Percentiles rank a stretch among this genome's conserved stretches.
Evolutionary conservation across 2,113 vertebrate species (phyloP).

Genomic region (Strigops habroptila): DNA sequence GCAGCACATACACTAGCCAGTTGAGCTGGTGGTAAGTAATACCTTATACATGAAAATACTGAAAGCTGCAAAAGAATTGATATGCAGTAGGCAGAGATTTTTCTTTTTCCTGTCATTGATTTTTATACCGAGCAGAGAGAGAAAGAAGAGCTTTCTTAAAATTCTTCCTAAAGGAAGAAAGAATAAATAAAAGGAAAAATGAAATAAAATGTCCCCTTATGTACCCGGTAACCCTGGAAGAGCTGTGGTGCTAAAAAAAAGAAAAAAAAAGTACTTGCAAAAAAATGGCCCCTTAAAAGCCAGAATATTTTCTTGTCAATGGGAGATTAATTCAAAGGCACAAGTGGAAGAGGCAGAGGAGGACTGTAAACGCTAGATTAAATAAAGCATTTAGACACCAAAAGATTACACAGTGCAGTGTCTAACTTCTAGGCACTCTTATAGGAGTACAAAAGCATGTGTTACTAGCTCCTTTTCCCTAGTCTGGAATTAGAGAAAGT

Average conservation of each 20-base stretch:
- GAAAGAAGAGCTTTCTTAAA: not conserved
- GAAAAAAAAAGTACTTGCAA: not conserved
- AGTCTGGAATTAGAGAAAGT: not conserved
- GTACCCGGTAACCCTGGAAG: not conserved
- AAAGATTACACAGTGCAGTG: not conserved
- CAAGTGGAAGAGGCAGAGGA: not conserved
- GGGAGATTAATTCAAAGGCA: not conserved
- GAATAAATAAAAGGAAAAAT: not conserved
- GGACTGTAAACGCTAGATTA: not conserved
- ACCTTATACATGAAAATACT: not conserved
- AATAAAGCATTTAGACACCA: not conserved
- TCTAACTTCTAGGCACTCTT: not conserved
- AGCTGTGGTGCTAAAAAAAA: not conserved
- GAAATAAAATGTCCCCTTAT: not conserved
- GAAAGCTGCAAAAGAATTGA: not conserved
- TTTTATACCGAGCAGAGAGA: not conserved
- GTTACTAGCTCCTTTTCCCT: not conserved
- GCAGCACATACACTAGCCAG: not conserved
- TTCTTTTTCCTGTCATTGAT: not conserved
- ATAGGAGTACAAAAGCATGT: not conserved
- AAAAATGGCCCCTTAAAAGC: not conserved
- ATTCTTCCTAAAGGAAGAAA: not conserved
- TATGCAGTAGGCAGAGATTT: not conserved
- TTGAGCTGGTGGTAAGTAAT: not conserved
- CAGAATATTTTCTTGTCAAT: not conserved